A percentile compares a stretch with the other conserved stretches of the same genome.
phyloP scores from a whole-genome alignment of 2,797 vertebrate genomes.

The Argyrosomus regius region DNA sequence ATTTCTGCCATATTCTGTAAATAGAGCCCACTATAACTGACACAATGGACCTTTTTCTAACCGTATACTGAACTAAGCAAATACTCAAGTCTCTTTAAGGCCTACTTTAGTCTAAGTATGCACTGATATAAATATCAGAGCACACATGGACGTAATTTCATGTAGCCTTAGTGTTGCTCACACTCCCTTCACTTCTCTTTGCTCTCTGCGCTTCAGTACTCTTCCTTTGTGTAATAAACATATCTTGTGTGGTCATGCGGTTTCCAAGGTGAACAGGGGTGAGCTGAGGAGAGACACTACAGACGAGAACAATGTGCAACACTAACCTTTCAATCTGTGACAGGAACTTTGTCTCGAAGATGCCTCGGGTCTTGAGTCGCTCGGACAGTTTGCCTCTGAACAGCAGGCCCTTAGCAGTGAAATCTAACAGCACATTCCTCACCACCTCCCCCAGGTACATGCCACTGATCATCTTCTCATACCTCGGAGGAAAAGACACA shows the following conservation, averaged over 20 bases:
- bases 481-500: constrained; percentile 79
- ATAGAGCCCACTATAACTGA: too few species aligned
- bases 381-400: constrained; percentile 94
- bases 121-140: neutral
- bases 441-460: constrained; percentile 98
- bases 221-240: neutral
- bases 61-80: neutral
- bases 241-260: rapidly evolving
- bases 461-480: constrained; percentile 98
- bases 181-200: neutral
- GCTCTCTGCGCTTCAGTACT: neutral
- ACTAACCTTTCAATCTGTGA: constrained; percentile 97
- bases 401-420: constrained; percentile 92
- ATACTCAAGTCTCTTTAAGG: too few species aligned
- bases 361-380: constrained; percentile 93
- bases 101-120: too few species aligned
- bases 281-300: neutral
- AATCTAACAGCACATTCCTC: constrained; percentile 92
- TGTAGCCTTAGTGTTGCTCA: neutral
- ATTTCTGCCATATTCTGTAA: too few species aligned
- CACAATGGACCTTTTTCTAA: too few species aligned
- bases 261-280: neutral
- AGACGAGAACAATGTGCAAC: neutral
- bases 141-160: neutral
- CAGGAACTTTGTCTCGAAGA: constrained; percentile 98